Base-by-base conservation (phyloP, 2,888 invertebrate species). In the Hemithea aestivaria region DNA sequence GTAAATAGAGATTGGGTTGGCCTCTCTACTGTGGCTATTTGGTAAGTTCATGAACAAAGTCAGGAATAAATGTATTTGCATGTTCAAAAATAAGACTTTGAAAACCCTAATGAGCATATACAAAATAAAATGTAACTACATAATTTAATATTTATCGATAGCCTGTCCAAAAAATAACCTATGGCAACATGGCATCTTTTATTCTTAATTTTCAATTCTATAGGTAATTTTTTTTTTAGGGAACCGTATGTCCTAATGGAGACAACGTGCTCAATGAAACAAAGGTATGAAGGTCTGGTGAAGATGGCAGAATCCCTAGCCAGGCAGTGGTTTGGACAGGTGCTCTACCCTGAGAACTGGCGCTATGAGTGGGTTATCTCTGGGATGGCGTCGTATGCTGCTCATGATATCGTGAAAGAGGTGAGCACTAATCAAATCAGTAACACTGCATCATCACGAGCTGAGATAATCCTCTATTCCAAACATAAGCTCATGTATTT, bases 291-390 rank as follows among this genome's bases (percentile, higher is more conserved):
- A 22, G 73, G 66, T 0, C 75, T 89, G 0, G 61, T 87, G 0
- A 81, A 88, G 2, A 85, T 91, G 21, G 89, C 91, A 0, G 91
- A 93, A 63, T 92, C 92, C 40, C 75, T 92, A 41, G 79, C 92
- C 0, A 91, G 90, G 48, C 91, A 91, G 69, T 93, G 92, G 92
- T 92, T 92, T 54, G 92, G 92, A 2, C 89, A 89, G 55, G 75
- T 89, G 6, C 74, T 92, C 5, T 89, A 85, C 10, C 87, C 89
- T 0, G 68, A 83, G 25, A 92, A 91, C 84, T 92, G 91, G 91
- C 70, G 80, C 3, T 78, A 78, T 41, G 79, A 89, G n/a, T 92
- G 91, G 90, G 70, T 91, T 0, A 84, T 88, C 20, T 85, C 89
- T 49, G 91, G 89, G 0, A 80, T 92, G 11, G 87, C 88, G 0